Evolutionary conservation across 2,113 vertebrate genomes (phyloP), one percentile per base, ranked within the genome.

Genomic region (Crotalus tigris): DNA sequence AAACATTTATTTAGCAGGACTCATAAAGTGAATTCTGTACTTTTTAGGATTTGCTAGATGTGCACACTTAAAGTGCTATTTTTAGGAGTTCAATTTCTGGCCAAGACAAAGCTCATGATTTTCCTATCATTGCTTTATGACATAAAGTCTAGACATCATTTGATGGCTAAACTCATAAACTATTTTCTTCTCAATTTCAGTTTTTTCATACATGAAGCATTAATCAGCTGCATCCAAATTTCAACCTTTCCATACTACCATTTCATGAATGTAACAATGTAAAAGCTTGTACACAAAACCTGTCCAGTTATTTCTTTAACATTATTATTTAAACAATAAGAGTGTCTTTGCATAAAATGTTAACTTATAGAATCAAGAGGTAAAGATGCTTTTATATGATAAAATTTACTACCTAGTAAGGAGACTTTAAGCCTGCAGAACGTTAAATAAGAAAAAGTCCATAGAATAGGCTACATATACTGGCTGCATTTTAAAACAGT

Each of bases 91-190:
- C 53, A 85, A 23, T 39, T 92, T 89, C 57, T 58, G 39, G n/a
- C 92, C n/a, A 51, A 19, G 15, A 75, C 51, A 88, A 75, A 88
- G 61, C 91, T 89, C 87, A n/a, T 92, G 59, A 46, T 88, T 92
- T 88, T 89, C 49, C 91, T 55, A 55, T 88, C 54, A 86, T 2
- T 46, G 33, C n/a, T 53, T 39, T 23, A 88, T 92, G 57, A 92
- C 23, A 69, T 33, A 55, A 89, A 75, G 21, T 33, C 81, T n/a
- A 87, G 15, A 51, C 58, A 88, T 44, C 29, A 64, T 69, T n/a
- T 61, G 57, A 92, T 12, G n/a, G 4, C n/a, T 6, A n/a, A 11
- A 24, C 58, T 64, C 64, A 75, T 33, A 33, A 13, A 75, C n/a
- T 75, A 75, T 75, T 75, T 23, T 46, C n/a, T 57, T 86, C 86